These are phyloP conservation scores for Euproctis similis DNA, from an alignment of 2,888 invertebrate species.

Conservation along the genomic window DNA sequence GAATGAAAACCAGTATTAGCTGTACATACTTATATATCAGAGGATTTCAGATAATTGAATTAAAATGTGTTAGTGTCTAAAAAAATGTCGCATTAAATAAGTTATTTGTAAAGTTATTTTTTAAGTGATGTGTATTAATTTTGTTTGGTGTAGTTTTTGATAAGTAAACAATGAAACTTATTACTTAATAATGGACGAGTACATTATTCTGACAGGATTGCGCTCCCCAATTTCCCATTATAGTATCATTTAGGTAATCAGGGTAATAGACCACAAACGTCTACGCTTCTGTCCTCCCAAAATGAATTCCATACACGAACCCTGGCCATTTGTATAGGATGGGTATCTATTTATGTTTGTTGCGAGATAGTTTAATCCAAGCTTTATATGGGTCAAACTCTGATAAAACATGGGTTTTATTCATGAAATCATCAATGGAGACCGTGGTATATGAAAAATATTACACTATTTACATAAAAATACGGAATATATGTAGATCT, in stretches of 20 bases:
- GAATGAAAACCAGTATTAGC: constrained; percentile 41
- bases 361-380: too few relatives aligned
- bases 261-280: constrained; percentile 52
- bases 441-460: too few relatives aligned
- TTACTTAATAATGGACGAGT: constrained; percentile 59
- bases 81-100: constrained; percentile 52
- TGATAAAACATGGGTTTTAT: too few relatives aligned
- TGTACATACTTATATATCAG: constrained; percentile 57
- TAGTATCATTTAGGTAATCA: constrained; percentile 54
- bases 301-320: constrained; percentile 10
- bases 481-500: too few relatives aligned
- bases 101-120: constrained; percentile 65
- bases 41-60: constrained; percentile 47
- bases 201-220: constrained; percentile 17
- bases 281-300: constrained; percentile 16
- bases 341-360: too few relatives aligned
- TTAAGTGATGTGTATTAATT: constrained; percentile 58
- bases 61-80: constrained; percentile 21
- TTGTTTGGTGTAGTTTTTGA: constrained; percentile 74
- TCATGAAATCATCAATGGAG: too few relatives aligned
- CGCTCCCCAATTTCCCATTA: constrained; percentile 15
- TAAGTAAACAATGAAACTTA: constrained; percentile 66
- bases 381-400: too few relatives aligned
- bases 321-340: constrained; percentile 7
- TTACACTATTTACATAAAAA: too few relatives aligned